These are phyloP conservation scores for Capromys pilorides DNA, from an alignment of 2,797 vertebrate species.

Conservation along the genomic window DNA sequence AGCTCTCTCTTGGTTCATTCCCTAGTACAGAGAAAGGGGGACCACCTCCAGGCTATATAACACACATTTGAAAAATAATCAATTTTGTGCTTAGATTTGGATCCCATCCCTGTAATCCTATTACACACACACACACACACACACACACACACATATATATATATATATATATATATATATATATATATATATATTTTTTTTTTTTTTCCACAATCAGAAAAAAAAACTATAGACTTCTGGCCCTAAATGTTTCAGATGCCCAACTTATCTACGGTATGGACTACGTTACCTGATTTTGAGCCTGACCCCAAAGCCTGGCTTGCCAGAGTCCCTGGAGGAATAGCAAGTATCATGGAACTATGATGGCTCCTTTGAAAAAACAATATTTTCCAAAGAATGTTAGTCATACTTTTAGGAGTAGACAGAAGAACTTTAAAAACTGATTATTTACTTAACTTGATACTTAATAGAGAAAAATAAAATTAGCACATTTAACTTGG, in stretches of 20 bases:
- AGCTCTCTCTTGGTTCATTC: not conserved
- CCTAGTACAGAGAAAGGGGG: not conserved
- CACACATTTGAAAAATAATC: not conserved
- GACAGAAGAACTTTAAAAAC: not conserved
- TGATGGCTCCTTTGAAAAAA: not conserved
- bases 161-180: not conserved
- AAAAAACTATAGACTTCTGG: not conserved
- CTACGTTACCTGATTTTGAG: not conserved
- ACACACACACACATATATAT: not conserved
- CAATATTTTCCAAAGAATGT: not conserved
- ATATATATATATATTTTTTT: no score
- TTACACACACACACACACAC: not conserved
- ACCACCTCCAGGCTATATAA: not conserved
- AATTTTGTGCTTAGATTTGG: not conserved
- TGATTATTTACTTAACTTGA: not conserved
- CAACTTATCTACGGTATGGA: rapidly evolving
- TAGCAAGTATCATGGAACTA: not conserved
- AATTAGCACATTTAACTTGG: not conserved
- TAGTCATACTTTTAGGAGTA: not conserved
- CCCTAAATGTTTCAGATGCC: not conserved
- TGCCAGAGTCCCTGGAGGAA: not conserved
- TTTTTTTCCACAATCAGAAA: not conserved
- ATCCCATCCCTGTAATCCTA: not conserved
- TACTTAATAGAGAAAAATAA: not conserved
- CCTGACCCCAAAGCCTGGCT: not conserved